A percentile compares a stretch with the other conserved stretches of the same genome.
These are phyloP conservation scores for Melanostoma scalare DNA, from an alignment of 2,888 invertebrate genomes.

Conservation along the genomic window DNA sequence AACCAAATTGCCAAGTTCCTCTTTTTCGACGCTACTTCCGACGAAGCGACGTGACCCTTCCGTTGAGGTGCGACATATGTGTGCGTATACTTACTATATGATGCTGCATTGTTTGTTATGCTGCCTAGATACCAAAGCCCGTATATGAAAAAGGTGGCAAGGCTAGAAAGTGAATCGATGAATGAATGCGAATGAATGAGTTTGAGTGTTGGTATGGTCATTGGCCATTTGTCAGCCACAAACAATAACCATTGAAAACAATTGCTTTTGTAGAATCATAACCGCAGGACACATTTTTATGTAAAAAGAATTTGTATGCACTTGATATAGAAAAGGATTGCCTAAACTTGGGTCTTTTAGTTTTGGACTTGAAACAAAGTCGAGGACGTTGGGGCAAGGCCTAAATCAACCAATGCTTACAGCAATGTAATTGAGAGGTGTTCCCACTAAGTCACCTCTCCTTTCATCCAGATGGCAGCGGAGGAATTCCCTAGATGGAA, in stretches of 20 bases:
- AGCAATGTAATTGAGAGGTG: too few species aligned
- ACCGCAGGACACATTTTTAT: slow-evolving; percentile 35
- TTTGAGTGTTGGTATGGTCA: slow-evolving; percentile 22
- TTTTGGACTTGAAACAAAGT: too few species aligned
- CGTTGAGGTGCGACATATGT: slow-evolving; percentile 19
- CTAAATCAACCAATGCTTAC: too few species aligned
- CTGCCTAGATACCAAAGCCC: too few species aligned
- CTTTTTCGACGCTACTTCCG: slow-evolving; percentile 13
- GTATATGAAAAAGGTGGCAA: slow-evolving; percentile 25
- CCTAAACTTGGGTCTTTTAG: too few species aligned
- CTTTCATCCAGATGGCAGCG: too few species aligned
- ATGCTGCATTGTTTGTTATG: neutral
- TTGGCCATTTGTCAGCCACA: slow-evolving; percentile 55
- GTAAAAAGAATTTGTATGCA: slow-evolving; percentile 5
- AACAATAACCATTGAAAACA: slow-evolving; percentile 65
- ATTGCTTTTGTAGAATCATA: slow-evolving; percentile 70
- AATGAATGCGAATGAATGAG: slow-evolving; percentile 63
- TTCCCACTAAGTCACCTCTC: too few species aligned
- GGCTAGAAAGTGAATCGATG: slow-evolving; percentile 71
- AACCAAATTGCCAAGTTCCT: slow-evolving; percentile 55
- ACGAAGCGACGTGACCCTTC: slow-evolving; percentile 49
- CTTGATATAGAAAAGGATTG: neutral
- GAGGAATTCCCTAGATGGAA: too few species aligned
- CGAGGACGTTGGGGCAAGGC: too few species aligned
- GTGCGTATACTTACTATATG: too few species aligned